Percentiles rank a stretch among this genome's conserved stretches.
Conservation (phyloP, 2,113 vertebrate species). For the Nothobranchius furzeri region DNA sequence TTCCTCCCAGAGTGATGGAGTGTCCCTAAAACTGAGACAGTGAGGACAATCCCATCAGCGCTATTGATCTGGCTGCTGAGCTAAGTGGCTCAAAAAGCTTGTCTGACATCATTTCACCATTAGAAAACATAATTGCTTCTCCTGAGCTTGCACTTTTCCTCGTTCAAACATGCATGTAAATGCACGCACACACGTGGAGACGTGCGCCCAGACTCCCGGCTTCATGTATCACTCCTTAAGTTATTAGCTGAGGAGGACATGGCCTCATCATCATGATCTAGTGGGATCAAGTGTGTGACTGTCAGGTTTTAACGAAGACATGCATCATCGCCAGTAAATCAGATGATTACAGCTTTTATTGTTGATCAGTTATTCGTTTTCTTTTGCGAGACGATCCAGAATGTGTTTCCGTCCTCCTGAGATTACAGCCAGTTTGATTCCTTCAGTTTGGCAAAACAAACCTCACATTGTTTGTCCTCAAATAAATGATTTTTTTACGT, state of each 20-base stretch:
- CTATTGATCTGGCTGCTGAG: slow-evolving; percentile 64
- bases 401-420: too few species aligned
- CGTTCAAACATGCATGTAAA: slow-evolving; percentile 7
- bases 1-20: slow-evolving; percentile 48
- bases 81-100: slow-evolving; percentile 74
- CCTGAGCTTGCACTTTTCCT: slow-evolving; percentile 54
- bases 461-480: too few species aligned
- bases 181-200: background rate
- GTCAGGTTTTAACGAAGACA: background rate
- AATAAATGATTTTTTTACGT: too few species aligned
- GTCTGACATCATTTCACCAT: slow-evolving; percentile 65
- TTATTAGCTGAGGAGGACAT: slow-evolving; percentile 13
- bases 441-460: too few species aligned
- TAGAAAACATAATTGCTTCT: slow-evolving; percentile 62
- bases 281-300: slow-evolving; percentile 9
- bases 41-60: slow-evolving; percentile 55
- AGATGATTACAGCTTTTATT: too few species aligned
- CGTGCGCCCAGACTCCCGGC: background rate
- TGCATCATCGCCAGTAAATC: background rate
- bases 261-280: background rate
- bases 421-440: too few species aligned
- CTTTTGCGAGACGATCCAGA: too few species aligned
- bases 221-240: slow-evolving; percentile 16
- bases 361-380: too few species aligned
- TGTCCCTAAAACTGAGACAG: slow-evolving; percentile 51